Conservation (phyloP, 2,888 invertebrate genomes). For the Allygus modestus region DNA sequence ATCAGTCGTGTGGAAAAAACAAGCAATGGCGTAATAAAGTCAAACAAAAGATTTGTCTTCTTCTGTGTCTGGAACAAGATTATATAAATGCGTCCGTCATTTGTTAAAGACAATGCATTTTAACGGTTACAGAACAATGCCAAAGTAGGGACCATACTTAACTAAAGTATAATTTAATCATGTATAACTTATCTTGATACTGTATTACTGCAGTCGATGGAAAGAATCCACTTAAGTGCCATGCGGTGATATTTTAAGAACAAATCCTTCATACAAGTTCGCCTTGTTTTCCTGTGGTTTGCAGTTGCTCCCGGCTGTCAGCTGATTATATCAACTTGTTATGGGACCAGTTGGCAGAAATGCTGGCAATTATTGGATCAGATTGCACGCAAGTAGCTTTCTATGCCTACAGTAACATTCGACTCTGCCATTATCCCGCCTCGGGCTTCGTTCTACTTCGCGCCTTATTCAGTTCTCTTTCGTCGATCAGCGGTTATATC, state of each 20-base stretch:
- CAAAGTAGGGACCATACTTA: no score
- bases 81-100: no score
- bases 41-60: no score
- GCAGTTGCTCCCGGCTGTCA: not conserved
- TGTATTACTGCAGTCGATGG: no score
- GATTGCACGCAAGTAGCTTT: constrained; percentile 50
- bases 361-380: constrained; percentile 43
- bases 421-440: constrained; percentile 10
- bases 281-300: not conserved
- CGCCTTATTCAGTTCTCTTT: not conserved
- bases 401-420: constrained; percentile 35
- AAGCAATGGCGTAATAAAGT: no score
- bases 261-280: not conserved
- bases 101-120: no score
- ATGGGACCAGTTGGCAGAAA: constrained; percentile 37
- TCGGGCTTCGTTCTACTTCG: not conserved
- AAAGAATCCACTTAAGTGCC: no score
- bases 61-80: no score
- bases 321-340: constrained; percentile 10
- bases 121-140: no score
- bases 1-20: no score
- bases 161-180: no score
- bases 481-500: constrained; percentile 3
- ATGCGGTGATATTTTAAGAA: not conserved
- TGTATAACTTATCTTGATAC: no score